A percentile compares a stretch with the other conserved stretches of the same genome.
These are phyloP conservation scores for Pachyseris speciosa DNA, from an alignment of 64 coral and sea anemone genomes.

Conservation along the genomic window DNA sequence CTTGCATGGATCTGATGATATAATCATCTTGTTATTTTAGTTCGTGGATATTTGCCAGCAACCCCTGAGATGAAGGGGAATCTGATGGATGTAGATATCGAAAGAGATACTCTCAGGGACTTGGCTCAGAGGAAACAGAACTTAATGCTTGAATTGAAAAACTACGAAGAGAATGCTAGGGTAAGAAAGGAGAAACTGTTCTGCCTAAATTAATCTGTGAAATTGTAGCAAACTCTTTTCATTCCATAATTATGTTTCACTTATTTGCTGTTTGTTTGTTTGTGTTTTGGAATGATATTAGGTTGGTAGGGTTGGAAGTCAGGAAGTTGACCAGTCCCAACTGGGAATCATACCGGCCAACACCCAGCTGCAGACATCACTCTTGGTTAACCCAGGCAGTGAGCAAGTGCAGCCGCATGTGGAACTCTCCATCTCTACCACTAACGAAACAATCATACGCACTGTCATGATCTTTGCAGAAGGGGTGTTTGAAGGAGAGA, in stretches of 20 bases:
- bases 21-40: slow-evolving; percentile 57
- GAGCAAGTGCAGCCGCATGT: slow-evolving; percentile 93
- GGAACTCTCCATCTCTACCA: slow-evolving; percentile 92
- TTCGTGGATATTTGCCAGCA: slow-evolving; percentile 92
- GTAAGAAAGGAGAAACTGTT: slow-evolving; percentile 15
- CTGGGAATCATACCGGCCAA: slow-evolving; percentile 96
- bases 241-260: not conserved
- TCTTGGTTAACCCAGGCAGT: slow-evolving; percentile 90
- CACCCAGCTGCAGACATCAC: slow-evolving; percentile 95
- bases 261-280: not conserved
- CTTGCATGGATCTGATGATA: too few species aligned
- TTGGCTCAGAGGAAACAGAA: slow-evolving; percentile 94
- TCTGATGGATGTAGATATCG: slow-evolving; percentile 89
- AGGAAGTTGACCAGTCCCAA: slow-evolving; percentile 90
- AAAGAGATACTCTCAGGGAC: slow-evolving; percentile 91
- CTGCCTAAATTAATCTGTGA: too few species aligned
- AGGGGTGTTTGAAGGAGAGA: slow-evolving; percentile 97
- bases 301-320: slow-evolving; percentile 80
- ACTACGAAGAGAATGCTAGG: slow-evolving; percentile 98
- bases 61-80: slow-evolving; percentile 90
- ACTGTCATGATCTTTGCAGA: slow-evolving; percentile 97
- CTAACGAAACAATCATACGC: slow-evolving; percentile 91
- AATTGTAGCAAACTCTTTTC: not conserved
- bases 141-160: slow-evolving; percentile 91
- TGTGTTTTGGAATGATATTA: not conserved